Conservation (phyloP, 2,113 vertebrate genomes). For the Saimiri boliviensis region DNA sequence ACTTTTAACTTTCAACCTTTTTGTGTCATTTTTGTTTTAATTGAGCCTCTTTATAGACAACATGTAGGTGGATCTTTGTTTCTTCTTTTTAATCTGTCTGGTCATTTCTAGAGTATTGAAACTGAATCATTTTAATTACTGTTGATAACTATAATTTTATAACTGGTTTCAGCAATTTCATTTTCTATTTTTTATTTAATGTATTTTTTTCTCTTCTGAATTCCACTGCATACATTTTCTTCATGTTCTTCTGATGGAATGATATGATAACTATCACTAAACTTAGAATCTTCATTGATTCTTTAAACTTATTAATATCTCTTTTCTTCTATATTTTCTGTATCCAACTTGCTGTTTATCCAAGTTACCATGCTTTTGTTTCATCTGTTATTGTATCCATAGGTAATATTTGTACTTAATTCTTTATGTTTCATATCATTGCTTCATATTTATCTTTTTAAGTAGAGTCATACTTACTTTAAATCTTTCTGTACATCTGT, state of each 20-base stretch:
- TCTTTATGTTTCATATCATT: background rate
- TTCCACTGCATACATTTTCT: background rate
- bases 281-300: background rate
- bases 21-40: background rate
- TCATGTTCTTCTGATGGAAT: background rate
- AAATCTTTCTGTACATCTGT: background rate
- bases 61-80: background rate
- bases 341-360: background rate
- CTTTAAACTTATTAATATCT: background rate
- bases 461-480: background rate
- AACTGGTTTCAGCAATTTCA: background rate
- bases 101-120: background rate
- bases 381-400: background rate
- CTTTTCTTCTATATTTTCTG: background rate
- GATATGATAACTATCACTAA: background rate
- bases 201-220: background rate
- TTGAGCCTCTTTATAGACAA: background rate
- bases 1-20: background rate
- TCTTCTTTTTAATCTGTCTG: background rate
- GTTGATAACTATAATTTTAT: background rate
- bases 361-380: background rate
- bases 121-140: background rate
- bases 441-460: background rate
- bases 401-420: background rate
- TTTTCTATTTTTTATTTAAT: background rate